Evolutionary conservation across 2,113 vertebrate species (phyloP), one percentile per base, ranked within the genome.

Genomic region (Mirza zaza): DNA sequence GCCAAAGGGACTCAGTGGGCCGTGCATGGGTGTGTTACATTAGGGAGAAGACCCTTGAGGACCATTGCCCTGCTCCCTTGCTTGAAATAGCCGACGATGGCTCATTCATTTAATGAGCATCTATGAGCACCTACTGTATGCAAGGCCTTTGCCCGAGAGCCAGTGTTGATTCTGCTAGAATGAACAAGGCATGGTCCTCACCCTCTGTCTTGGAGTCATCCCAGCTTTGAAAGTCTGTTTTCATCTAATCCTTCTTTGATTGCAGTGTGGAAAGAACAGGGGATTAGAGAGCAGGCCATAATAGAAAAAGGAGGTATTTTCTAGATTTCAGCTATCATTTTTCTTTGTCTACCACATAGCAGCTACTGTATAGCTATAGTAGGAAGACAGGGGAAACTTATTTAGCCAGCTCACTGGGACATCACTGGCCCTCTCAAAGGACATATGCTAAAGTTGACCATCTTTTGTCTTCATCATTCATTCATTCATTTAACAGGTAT

Each of bases 171-270:
- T 73, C 82, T 27, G n/a, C 50, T 11, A 91, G 89, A 59, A 81
- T 14, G 27, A 85, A 9, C 55, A 91, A 94, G 10, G 42, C 61
- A 92, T 29, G 39, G 21, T 17, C 23, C 63, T 20, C 10, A 0
- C 5, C 10, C 70, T 57, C 70, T 8, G 32, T n/a, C 45, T 36
- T 32, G 71, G 91, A 34, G 84, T 97, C 97, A 94, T 94, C 89
- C 71, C 75, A 71, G 70, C 90, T 87, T 96, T 96, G 73, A 95
- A 97, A 95, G 87, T 94, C 86, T 96, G 87, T 97, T 97, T 97
- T 97, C 97, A 87, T 96, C 84, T 25, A 86, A 91, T 80, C 84
- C 52, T 70, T 96, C 90, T 97, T 96, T 59, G 95, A 98, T 95
- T 96, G 92, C 91, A 97, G 77, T 97, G 96, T 61, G 88, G 88